Evolutionary conservation across 2,888 invertebrate genomes (phyloP), one percentile per base, ranked within the genome.

Genomic region (Torymus aiolomorphi): DNA sequence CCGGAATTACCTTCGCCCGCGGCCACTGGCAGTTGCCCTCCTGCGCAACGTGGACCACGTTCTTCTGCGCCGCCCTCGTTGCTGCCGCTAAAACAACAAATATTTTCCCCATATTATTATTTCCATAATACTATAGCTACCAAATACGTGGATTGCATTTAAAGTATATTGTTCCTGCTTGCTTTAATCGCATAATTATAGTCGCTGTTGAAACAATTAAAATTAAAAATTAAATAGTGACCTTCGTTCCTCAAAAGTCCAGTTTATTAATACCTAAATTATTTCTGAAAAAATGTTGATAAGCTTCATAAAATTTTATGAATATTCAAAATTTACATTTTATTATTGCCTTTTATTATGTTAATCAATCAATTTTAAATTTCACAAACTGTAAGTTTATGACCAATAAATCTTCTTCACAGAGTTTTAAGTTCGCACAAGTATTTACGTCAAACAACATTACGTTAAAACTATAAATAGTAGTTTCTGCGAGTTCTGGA

Each of bases 1-100:
- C 95, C 66, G 94, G 93, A 72, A 97, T 92, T 87, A 97, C 94
- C 84, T 95, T 93, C 13, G 95, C 94, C 83, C 94, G 94, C 0
- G 97, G 97, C 84, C 91, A 91, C 67, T 92, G 91, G 87, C 96
- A 96, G 83, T 92, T 92, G 61, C 93, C 93, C 82, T 93, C 92
- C 80, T 86, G 87, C 20, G 88, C 86, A 74, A 92, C 91, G 78
- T 88, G 89, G 31, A 90, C 84, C 54, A 90, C 90, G 85, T 92
- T 91, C 70, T 91, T 88, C 18, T 87, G 83, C 18, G 88, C 90
- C 79, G 88, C 88, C 77, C 82, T 84, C 79, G 87, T 86, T 73
- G 89, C 89, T 16, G 87, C 85, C 71, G 85, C 89, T 89, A 85
- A 70, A 88, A 87, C 42, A 8, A 5, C 5, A 42, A 42, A 42